Base-by-base conservation (phyloP, 2,888 invertebrate species). In the Dinocampus coccinellae region DNA sequence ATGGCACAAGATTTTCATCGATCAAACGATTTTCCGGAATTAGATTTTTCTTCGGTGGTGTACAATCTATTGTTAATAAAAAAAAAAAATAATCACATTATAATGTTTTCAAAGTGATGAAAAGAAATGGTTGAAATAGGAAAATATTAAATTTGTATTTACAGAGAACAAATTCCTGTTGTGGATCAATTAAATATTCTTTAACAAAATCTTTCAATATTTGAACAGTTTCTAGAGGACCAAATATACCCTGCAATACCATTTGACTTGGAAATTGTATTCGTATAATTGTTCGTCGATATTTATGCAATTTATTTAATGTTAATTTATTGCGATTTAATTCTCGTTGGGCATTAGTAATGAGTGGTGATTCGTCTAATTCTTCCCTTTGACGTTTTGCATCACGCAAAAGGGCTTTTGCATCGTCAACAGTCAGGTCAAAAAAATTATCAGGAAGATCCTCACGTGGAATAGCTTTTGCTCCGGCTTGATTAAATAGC, bases 381-480 rank as follows among this genome's bases (percentile, higher is more conserved):
- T 91, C 91, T 34, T 90, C 86, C 3, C 92, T 87, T 52, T 90
- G 89, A 81, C 91, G 91, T 81, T 92, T 93, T 36, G 95, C 89
- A 82, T 96, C 95, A 66, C 91, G 90, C 69, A 95, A 90, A 70
- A 97, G 89, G 82, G 90, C 90, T 81, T 92, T 92, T 0, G 96
- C 92, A 89, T 98, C 98, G 70, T 93, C 91, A 55, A 95, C 90
- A 1, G 95, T 95, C 53, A 97, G 88, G 75, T 97, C 95, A 85
- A 94, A 98, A 87, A 97, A 98, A 63, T 94, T 94, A 87, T 97
- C 97, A 0, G 94, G 93, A 42, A 94, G 87, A 69, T 96, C 94
- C 64, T 93, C 93, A 76, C 92, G 90, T 34, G 90, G 90, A 69
- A 89, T 83, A 65, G 91, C 88, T 78, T 84, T 80, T 13, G 87